Evolutionary conservation across 1,140 invertebrate species (phyloP).

Genomic region (Neuroterus valhalla): DNA sequence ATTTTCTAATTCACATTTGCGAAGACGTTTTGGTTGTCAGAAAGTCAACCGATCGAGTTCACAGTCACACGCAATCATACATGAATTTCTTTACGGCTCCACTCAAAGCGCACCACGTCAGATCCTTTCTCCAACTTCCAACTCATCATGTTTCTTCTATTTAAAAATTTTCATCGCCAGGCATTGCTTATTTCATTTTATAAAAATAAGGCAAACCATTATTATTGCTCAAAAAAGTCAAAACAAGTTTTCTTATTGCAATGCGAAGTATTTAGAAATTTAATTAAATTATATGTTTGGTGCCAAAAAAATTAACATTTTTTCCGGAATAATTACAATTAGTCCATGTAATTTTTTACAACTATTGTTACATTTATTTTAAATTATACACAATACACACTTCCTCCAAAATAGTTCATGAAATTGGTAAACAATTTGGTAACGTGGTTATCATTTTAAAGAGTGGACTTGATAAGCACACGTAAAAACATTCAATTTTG

Average conservation of each 20-base stretch:
- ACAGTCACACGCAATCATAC: constrained; percentile 24
- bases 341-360: background rate
- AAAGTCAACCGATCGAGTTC: constrained; percentile 12
- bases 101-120: constrained; percentile 65
- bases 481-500: too few relatives aligned
- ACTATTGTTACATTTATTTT: background rate
- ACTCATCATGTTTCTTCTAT: constrained; percentile 51
- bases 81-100: constrained; percentile 49
- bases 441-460: too few relatives aligned
- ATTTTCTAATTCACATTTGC: constrained; percentile 16
- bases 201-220: background rate
- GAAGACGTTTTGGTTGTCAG: background rate
- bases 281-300: background rate
- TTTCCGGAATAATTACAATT: background rate
- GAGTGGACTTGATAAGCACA: too few relatives aligned
- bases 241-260: background rate
- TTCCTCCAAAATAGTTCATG: background rate
- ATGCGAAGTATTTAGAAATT: background rate
- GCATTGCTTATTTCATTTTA: background rate
- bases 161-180: background rate
- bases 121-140: constrained; percentile 57
- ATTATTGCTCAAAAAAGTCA: background rate
- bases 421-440: constrained; percentile 1
- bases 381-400: background rate
- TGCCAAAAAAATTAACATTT: background rate